Conservation (phyloP, 2,888 invertebrate species). For the Drosophila maculinotata region DNA sequence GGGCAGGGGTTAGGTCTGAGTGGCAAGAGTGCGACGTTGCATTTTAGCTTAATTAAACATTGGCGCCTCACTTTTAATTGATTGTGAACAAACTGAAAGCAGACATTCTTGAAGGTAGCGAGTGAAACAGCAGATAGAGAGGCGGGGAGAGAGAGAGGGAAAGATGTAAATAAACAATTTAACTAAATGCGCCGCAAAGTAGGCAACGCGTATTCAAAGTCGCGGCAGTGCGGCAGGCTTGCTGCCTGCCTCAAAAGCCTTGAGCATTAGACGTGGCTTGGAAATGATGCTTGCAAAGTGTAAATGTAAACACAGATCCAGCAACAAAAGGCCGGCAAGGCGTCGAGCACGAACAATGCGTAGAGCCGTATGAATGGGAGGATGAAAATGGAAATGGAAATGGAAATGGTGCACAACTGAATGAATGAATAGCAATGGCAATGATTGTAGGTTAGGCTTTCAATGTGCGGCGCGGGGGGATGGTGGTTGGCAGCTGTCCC, state of each 20-base stretch:
- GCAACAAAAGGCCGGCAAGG: conserved; percentile 74
- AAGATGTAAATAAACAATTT: conserved; percentile 74
- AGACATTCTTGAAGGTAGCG: conserved; percentile 11
- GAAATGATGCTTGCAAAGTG: conserved; percentile 79
- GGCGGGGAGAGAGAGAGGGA: conserved; percentile 1
- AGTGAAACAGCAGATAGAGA: neutral
- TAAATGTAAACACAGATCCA: conserved; percentile 76
- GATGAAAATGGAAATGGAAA: conserved; percentile 20
- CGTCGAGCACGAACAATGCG: conserved; percentile 77
- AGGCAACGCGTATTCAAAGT: conserved; percentile 56
- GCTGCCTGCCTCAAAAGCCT: conserved; percentile 51
- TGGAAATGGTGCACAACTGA: conserved; percentile 46
- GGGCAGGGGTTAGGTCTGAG: conserved; percentile 14
- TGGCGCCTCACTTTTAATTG: conserved; percentile 78
- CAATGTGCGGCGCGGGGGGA: conserved; percentile 6
- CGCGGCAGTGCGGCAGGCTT: conserved; percentile 7
- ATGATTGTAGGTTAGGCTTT: conserved; percentile 53
- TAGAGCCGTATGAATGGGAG: conserved; percentile 65
- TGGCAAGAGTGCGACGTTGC: conserved; percentile 51
- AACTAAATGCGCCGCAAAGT: conserved; percentile 80
- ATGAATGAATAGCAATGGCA: conserved; percentile 61
- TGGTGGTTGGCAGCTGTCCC: neutral
- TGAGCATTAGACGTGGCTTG: conserved; percentile 66
- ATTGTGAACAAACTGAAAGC: conserved; percentile 77
- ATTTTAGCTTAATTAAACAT: conserved; percentile 80